These are phyloP conservation scores for Melanotaenia trifasciata DNA, from an alignment of 2,797 vertebrate genomes.

Conservation along the genomic window DNA sequence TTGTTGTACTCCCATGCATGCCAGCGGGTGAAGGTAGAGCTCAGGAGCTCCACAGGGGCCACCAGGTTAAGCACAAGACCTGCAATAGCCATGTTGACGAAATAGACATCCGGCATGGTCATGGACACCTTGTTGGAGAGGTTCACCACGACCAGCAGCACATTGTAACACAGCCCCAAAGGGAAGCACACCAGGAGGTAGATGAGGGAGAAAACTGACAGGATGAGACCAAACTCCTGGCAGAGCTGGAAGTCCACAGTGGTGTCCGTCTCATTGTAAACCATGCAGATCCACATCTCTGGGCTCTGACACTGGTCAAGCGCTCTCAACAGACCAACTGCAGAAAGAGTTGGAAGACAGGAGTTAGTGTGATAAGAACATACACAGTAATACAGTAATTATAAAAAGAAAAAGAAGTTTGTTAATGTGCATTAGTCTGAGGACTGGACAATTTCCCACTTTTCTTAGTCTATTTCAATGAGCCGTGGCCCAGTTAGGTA, in stretches of 20 bases:
- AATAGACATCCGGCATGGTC: slow-evolving; percentile 99
- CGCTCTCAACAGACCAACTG: slow-evolving; percentile 85
- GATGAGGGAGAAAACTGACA: slow-evolving; percentile 91
- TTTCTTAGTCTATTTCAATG: not conserved
- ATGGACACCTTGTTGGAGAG: slow-evolving; percentile 94
- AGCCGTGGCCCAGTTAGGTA: not conserved
- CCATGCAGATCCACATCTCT: slow-evolving; percentile 96
- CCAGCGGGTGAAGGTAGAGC: slow-evolving; percentile 90
- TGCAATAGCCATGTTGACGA: slow-evolving; percentile 96
- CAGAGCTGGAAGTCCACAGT: slow-evolving; percentile 87
- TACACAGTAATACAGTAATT: not conserved
- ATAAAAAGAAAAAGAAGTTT: not conserved
- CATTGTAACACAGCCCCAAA: slow-evolving; percentile 92
- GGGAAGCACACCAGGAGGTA: slow-evolving; percentile 95
- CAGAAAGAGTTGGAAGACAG: slow-evolving; percentile 33
- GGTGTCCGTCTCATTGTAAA: slow-evolving; percentile 87
- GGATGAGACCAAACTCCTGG: slow-evolving; percentile 91
- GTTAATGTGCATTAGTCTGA: not conserved
- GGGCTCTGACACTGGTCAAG: slow-evolving; percentile 69
- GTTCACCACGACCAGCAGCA: slow-evolving; percentile 92
- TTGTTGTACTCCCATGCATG: slow-evolving; percentile 91
- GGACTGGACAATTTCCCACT: not conserved
- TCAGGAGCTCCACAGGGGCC: slow-evolving; percentile 90
- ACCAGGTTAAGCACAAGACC: slow-evolving; percentile 93
- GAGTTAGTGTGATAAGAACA: slow-evolving; percentile 12